Conservation (phyloP, 2,888 invertebrate genomes). For the Cataglyphis altisquamis region DNA sequence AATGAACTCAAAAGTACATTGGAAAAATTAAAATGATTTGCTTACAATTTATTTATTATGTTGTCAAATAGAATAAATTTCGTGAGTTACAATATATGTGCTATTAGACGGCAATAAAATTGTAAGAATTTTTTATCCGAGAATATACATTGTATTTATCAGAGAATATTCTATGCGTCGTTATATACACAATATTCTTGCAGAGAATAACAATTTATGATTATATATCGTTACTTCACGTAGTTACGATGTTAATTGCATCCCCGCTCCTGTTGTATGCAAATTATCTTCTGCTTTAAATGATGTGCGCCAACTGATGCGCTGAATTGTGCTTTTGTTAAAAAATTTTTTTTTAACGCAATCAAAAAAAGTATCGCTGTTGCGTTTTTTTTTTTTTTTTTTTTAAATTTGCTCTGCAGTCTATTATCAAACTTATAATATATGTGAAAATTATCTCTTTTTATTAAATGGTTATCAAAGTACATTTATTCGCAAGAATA, state of each 20-base stretch:
- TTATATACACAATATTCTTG: constrained; percentile 32
- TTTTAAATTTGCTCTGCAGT: not conserved
- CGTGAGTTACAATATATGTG: not conserved
- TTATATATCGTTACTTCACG: constrained; percentile 3
- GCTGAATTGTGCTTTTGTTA: not conserved
- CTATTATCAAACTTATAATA: not conserved
- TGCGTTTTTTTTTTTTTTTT: not conserved
- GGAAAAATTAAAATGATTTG: not conserved
- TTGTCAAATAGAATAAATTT: not conserved
- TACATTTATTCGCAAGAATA: not conserved
- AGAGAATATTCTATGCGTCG: not conserved
- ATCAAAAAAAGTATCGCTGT: constrained; percentile 1
- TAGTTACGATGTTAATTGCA: constrained; percentile 26
- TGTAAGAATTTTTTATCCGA: not conserved
- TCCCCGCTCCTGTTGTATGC: not conserved
- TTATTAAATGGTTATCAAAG: not conserved
- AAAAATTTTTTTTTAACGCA: not conserved
- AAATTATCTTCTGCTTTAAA: constrained; percentile 6
- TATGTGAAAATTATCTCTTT: not conserved
- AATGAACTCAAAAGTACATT: not conserved
- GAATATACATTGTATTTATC: not conserved
- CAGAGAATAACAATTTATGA: constrained; percentile 20
- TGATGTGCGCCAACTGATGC: not conserved
- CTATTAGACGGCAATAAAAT: not conserved
- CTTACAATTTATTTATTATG: not conserved